Evolutionary conservation across 2,797 vertebrate species (phyloP), one percentile per base, ranked within the genome.

Genomic region (Limosa lapponica): DNA sequence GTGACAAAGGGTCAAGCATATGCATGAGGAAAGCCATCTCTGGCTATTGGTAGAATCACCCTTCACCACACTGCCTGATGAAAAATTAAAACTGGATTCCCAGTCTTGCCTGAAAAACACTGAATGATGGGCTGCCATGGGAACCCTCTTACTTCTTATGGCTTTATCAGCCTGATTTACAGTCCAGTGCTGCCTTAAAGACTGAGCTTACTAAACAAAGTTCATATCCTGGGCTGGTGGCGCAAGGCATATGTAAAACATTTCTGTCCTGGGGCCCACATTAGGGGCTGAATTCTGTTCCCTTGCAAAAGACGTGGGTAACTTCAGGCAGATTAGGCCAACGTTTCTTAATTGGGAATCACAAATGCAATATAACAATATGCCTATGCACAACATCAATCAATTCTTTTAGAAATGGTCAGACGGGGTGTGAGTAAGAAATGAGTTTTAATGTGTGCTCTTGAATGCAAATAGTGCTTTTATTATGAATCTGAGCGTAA

Each of bases 121-220:
- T 48, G 64, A 72, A 73, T 13, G 81, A 89, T 57, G 61, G 43
- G 36, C 64, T 75, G 72, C 69, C 0, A 1, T 84, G 66, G 62
- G 58, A 95, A 72, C 25, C 46, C 58, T 61, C 59, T 62, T 18
- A 27, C 49, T 93, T 84, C 80, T 82, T 62, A 13, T 0, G 9
- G 62, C 54, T 81, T 93, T 90, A 95, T 91, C 79, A 88, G 44
- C 32, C 70, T 82, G 94, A 96, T 87, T 94, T 92, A 90, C 80
- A 90, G 85, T 46, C 87, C 65, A n/a, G 44, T 1, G 32, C 46
- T 87, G 93, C 62, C 66, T 95, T 66, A 46, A 65, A 89, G 51
- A 49, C 64, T 16, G 6, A 72, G 70, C 79, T 88, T 73, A 8
- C 1, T 59, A 86, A 84, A 83, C 82, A 57, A 79, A 94, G 88